Evolutionary conservation across 2,113 vertebrate genomes (phyloP).

Genomic region (Poeciliopsis turrubarensis): DNA sequence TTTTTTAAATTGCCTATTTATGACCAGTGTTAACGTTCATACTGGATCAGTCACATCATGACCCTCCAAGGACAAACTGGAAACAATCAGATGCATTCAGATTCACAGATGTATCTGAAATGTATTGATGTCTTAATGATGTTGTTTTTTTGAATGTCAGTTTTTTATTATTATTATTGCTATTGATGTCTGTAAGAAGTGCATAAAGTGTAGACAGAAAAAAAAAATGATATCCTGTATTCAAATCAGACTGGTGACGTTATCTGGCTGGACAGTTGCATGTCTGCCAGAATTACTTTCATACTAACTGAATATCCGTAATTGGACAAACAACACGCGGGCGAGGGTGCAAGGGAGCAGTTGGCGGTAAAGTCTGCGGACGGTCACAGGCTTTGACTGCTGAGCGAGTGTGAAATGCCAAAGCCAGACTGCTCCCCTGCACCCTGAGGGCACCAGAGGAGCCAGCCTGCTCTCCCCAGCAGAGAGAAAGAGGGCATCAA

Average conservation of each 20-base stretch:
- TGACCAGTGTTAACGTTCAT: too few species aligned
- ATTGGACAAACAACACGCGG: slow-evolving; percentile 87
- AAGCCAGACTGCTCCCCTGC: slow-evolving; percentile 71
- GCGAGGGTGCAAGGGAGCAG: slow-evolving; percentile 72
- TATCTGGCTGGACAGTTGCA: slow-evolving; percentile 88
- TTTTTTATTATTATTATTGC: slow-evolving; percentile 5
- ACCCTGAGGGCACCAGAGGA: slow-evolving; percentile 74
- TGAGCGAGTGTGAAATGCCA: slow-evolving; percentile 84
- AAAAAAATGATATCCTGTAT: slow-evolving; percentile 35
- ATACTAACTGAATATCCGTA: slow-evolving; percentile 89
- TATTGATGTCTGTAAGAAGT: slow-evolving; percentile 33
- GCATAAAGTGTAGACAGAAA: slow-evolving; percentile 44
- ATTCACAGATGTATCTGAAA: too few species aligned
- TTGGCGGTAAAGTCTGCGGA: slow-evolving; percentile 65
- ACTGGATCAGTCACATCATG: too few species aligned
- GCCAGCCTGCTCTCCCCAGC: slow-evolving; percentile 55
- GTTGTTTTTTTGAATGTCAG: too few species aligned
- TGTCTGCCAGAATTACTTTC: slow-evolving; percentile 93
- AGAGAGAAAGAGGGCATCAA: slow-evolving; percentile 53
- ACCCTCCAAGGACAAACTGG: too few species aligned
- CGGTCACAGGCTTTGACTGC: slow-evolving; percentile 84
- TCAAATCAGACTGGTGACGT: slow-evolving; percentile 77
- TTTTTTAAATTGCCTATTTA: too few species aligned
- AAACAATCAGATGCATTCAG: too few species aligned
- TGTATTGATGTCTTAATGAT: too few species aligned